phyloP scores from a whole-genome alignment of 1,140 invertebrate species.

The Doryteuthis pealeii region DNA sequence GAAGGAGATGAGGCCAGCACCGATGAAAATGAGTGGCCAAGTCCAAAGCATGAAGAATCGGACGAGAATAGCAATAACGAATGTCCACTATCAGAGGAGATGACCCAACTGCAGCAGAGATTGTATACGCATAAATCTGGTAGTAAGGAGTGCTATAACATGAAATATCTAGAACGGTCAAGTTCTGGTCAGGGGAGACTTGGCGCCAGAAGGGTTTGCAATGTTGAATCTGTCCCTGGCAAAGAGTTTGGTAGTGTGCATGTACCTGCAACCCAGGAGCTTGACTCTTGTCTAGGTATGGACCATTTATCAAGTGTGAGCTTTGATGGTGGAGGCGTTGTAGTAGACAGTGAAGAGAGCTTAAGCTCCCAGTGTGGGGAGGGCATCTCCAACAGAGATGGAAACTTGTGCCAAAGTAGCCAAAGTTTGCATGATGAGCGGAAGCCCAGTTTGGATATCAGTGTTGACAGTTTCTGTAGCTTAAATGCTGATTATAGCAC shows the following conservation, averaged over 20 bases:
- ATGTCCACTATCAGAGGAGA: neutral
- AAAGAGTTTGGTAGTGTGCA: neutral
- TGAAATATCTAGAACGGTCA: too few species aligned
- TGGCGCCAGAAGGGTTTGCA: neutral
- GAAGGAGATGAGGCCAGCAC: neutral
- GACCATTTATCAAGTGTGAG: neutral
- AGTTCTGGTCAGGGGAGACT: too few species aligned
- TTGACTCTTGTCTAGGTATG: slow-evolving; percentile 5
- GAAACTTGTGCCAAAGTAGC: neutral
- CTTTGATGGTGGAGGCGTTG: neutral
- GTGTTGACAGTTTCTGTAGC: neutral
- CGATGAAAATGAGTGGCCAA: neutral
- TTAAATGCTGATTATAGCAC: neutral
- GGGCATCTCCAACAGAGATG: neutral
- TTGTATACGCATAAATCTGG: too few species aligned
- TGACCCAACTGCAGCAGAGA: too few species aligned
- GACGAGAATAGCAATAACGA: neutral
- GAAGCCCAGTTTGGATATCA: neutral
- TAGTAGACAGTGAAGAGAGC: neutral
- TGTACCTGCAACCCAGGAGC: neutral
- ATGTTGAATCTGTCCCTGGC: neutral
- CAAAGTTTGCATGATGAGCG: too few species aligned
- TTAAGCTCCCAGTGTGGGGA: neutral
- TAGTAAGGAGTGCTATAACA: too few species aligned
- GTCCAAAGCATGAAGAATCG: neutral